phyloP scores from a whole-genome alignment of 2,113 vertebrate species.

The Neolamprologus hecqui region DNA sequence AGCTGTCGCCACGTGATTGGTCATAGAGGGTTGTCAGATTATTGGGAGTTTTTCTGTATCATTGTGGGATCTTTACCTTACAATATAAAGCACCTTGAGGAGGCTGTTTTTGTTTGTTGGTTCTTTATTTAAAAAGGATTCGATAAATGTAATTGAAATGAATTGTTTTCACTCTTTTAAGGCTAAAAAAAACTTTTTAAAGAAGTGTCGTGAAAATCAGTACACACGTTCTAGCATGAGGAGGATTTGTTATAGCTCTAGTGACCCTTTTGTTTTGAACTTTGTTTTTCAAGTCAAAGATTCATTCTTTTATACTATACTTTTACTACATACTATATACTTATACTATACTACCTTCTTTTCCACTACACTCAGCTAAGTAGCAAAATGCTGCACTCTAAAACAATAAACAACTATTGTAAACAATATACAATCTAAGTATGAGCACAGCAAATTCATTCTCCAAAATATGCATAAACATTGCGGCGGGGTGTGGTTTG shows the following conservation, averaged over 20 bases:
- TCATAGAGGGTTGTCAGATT: background rate
- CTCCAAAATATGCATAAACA: background rate
- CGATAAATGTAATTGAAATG: background rate
- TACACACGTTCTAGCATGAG: background rate
- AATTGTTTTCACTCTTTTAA: background rate
- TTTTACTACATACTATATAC: background rate
- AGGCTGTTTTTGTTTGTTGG: background rate
- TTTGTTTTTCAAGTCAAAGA: background rate
- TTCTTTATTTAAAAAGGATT: background rate
- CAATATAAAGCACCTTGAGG: background rate
- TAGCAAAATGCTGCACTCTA: background rate
- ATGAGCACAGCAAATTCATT: background rate
- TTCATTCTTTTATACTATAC: background rate
- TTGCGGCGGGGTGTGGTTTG: background rate
- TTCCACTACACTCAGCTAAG: background rate
- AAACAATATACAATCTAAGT: background rate
- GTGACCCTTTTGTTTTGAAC: background rate
- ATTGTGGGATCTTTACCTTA: background rate
- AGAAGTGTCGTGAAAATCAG: background rate
- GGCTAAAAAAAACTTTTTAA: background rate
- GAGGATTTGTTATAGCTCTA: background rate
- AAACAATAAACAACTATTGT: background rate
- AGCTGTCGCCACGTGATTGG: background rate
- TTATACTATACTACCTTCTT: background rate
- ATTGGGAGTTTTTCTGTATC: background rate